phyloP scores from a whole-genome alignment of 2,113 vertebrate species.

The Aptenodytes patagonicus region DNA sequence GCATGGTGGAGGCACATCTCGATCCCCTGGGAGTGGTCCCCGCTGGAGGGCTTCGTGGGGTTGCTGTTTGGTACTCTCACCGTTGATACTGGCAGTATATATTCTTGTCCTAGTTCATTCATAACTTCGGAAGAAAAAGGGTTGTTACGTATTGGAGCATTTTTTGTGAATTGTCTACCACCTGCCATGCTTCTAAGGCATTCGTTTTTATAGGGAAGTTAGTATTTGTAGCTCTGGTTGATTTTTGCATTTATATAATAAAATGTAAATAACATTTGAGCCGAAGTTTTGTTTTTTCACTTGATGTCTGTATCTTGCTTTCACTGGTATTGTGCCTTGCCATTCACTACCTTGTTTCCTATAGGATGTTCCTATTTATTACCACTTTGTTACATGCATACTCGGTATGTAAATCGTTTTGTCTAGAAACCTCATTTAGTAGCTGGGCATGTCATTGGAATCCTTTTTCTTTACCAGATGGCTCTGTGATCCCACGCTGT shows the following conservation, averaged over 20 bases:
- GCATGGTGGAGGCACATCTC: fast-evolving
- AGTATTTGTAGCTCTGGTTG: too few relatives aligned
- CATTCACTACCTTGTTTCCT: neutral
- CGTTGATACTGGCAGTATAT: fast-evolving
- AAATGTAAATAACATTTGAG: neutral
- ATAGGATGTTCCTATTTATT: fast-evolving
- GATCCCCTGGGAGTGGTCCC: fast-evolving
- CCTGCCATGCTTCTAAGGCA: fast-evolving
- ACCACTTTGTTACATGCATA: fast-evolving
- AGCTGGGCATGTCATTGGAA: too few relatives aligned
- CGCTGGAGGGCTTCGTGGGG: fast-evolving
- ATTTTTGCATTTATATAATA: neutral
- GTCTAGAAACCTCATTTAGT: neutral
- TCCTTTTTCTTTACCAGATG: neutral
- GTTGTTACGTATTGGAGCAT: fast-evolving
- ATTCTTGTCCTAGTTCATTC: neutral
- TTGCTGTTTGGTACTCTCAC: fast-evolving
- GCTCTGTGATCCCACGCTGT: fast-evolving
- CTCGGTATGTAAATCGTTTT: neutral
- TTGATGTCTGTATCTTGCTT: neutral
- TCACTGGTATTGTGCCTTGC: neutral
- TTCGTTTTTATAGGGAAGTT: fast-evolving
- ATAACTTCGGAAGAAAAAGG: fast-evolving
- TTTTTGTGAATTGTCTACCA: neutral
- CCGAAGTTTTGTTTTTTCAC: neutral